Evolutionary conservation across 2,888 invertebrate genomes (phyloP).

Genomic region (Rhopalosiphum nymphaeae): DNA sequence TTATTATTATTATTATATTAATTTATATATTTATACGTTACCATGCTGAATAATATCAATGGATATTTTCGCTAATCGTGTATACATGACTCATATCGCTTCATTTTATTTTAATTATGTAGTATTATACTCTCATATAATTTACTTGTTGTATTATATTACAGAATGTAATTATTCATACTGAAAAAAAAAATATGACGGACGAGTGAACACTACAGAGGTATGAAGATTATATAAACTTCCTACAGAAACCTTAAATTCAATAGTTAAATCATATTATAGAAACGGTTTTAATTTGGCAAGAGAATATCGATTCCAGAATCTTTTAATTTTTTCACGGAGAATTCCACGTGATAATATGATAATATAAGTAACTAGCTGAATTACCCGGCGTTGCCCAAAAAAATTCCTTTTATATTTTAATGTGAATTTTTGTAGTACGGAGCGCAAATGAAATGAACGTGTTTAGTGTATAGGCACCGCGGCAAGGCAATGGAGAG

Average conservation of each 20-base stretch:
- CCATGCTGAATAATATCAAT: background rate
- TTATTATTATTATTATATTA: background rate
- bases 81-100: background rate
- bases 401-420: too few relatives aligned
- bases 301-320: background rate
- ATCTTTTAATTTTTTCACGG: background rate
- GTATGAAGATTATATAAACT: background rate
- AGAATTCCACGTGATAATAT: background rate
- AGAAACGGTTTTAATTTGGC: background rate
- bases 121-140: background rate
- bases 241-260: background rate
- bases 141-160: background rate
- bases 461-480: too few relatives aligned
- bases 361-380: too few relatives aligned
- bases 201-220: background rate
- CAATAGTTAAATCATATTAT: background rate
- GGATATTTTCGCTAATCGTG: background rate
- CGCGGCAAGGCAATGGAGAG: too few relatives aligned
- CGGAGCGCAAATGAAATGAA: too few relatives aligned
- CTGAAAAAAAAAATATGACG: background rate
- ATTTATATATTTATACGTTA: too few relatives aligned
- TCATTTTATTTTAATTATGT: background rate
- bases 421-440: too few relatives aligned
- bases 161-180: background rate
- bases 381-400: too few relatives aligned